Percentiles rank a stretch among this genome's conserved stretches.
These are phyloP conservation scores for Scolopax bukidnonensis DNA, from an alignment of 2,797 vertebrate species.

Conservation along the genomic window DNA sequence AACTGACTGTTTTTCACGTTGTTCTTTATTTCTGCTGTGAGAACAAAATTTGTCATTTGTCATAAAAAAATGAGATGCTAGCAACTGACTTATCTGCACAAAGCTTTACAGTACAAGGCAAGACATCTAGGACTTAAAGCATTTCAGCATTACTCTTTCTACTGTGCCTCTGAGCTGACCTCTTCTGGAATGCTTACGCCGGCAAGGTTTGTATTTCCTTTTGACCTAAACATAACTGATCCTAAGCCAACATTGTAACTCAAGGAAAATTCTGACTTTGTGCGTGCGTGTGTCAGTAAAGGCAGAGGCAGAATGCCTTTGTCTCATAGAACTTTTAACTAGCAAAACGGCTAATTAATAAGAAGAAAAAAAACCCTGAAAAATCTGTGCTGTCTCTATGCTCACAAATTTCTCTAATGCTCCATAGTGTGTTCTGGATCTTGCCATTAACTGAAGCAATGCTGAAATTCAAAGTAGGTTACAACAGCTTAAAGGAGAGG, in stretches of 20 bases:
- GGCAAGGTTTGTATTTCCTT: conserved; percentile 43
- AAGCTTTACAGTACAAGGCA: background rate
- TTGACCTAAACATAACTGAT: conserved; percentile 42
- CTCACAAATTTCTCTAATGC: background rate
- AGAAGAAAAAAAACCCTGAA: background rate
- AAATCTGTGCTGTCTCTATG: background rate
- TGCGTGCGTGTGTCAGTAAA: background rate
- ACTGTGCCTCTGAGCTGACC: conserved; percentile 20
- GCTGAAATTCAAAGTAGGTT: background rate
- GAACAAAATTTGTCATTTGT: background rate
- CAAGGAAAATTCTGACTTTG: conserved; percentile 9
- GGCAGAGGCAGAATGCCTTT: background rate
- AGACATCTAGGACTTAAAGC: background rate
- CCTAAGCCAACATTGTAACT: conserved; percentile 7
- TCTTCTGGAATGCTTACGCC: conserved; percentile 33
- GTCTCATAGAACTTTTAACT: background rate
- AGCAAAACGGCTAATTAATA: background rate
- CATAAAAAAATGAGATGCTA: background rate
- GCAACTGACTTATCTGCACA: background rate
- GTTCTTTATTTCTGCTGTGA: background rate
- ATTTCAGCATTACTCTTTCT: background rate
- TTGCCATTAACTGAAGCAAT: background rate
- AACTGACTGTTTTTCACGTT: background rate
- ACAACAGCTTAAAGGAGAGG: background rate
- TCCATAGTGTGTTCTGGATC: background rate